Evolutionary conservation across 1,140 invertebrate genomes (phyloP).

Genomic region (Bombus balteatus): DNA sequence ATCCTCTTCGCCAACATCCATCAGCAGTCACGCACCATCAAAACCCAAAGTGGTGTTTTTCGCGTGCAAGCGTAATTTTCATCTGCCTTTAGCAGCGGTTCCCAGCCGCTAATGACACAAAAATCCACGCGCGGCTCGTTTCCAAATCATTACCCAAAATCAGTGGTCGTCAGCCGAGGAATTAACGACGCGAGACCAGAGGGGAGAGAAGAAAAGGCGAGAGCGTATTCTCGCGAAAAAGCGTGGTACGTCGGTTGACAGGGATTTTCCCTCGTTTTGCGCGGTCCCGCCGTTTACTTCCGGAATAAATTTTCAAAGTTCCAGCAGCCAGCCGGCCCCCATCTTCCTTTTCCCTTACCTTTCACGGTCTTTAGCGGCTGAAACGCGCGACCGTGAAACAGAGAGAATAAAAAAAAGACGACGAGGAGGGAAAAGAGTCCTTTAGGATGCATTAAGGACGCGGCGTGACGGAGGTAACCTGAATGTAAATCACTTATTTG

Average conservation of each 20-base stretch:
- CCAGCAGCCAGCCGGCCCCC: conserved; percentile 2
- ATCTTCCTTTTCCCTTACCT: conserved; percentile 14
- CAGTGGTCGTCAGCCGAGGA: not conserved
- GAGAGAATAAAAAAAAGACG: not conserved
- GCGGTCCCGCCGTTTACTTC: conserved; percentile 42
- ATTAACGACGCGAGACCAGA: conserved; percentile 42
- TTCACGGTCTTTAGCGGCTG: conserved; percentile 37
- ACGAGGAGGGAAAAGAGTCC: not conserved
- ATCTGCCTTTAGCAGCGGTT: not conserved
- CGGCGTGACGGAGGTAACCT: not conserved
- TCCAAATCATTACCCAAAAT: conserved; percentile 48
- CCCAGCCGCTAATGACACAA: conserved; percentile 22
- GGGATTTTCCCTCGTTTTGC: conserved; percentile 23
- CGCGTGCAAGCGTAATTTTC: not conserved
- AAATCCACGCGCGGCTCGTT: conserved; percentile 18
- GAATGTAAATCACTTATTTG: not conserved
- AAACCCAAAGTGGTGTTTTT: not conserved
- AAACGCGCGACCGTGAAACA: conserved; percentile 17
- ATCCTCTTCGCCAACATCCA: not conserved
- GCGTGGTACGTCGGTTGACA: not conserved
- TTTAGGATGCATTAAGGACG: conserved; percentile 6
- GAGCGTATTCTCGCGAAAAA: conserved; percentile 3
- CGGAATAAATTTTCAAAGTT: conserved; percentile 59
- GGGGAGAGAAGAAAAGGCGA: not conserved
- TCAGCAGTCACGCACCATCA: not conserved